Base-by-base conservation (phyloP, 2,888 invertebrate genomes). In the Perithous albicinctus region DNA sequence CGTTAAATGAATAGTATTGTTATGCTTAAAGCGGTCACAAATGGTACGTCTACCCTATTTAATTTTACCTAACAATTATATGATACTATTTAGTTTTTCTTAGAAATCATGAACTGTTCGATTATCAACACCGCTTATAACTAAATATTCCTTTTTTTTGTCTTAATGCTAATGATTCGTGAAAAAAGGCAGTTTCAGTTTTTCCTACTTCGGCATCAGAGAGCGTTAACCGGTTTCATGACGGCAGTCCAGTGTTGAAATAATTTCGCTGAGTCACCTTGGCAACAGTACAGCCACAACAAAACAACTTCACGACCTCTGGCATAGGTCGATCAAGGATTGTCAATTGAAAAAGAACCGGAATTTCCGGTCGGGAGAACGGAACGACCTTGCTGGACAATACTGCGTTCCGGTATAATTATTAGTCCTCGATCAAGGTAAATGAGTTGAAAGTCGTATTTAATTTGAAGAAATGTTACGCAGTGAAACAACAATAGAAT, bases 281-380 rank as follows among this genome's bases (percentile, higher is more conserved):
- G n/a, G 1, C 18, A 61, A 51, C 23, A 38, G 46, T 6, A 38
- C 29, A 74, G 63, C 29, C 35, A 54, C 4, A 38, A 35, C 15
- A 23, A 38, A 51, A 12, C 2, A n/a, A n/a, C 15, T 15, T 29
- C 3, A 38, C 10, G 54, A 75, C 54, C 75, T 56, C 54, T 75
- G 12, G 54, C 38, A 12, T 23, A 54, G 66, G 51, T 67, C 61
- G 59, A 72, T 43, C 80, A 29, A 61, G 51, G 32, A 72, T 67
- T 51, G 20, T 72, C 59, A 32, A 51, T 59, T 72, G 41, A 20
- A 61, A 69, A 54, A 70, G 15, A 77, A 81, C 67, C 35, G 67
- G 73, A 81, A 77, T 73, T 81, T 69, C 73, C 80, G 77, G 51
- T 73, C 67, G 26, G 54, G 18, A 26, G 51, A 66, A 69, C 41